Percentiles rank a stretch among this genome's conserved stretches.
Conservation (phyloP, 2,888 invertebrate genomes). For the Lasiommata megera region DNA sequence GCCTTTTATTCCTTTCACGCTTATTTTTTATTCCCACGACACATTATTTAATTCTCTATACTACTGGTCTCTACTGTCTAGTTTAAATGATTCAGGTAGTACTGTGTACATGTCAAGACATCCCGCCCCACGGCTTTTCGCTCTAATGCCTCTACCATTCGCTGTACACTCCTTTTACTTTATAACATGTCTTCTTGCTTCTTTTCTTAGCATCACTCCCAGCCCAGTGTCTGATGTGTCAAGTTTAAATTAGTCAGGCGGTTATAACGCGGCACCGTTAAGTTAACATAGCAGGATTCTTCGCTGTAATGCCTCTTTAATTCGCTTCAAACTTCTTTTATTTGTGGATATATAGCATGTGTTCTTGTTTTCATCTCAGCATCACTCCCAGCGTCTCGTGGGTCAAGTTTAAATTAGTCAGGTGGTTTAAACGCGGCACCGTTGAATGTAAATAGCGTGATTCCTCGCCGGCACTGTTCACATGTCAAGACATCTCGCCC, state of each 20-base stretch:
- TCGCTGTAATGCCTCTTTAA: slow-evolving; percentile 23
- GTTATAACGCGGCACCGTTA: slow-evolving; percentile 12
- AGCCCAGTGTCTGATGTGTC: no score
- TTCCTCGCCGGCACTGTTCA: slow-evolving; percentile 13
- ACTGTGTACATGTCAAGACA: slow-evolving; percentile 18
- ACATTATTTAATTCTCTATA: no score
- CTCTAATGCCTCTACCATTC: slow-evolving; percentile 25
- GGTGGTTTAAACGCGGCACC: slow-evolving; percentile 8
- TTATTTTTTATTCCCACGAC: no score
- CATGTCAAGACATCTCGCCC: slow-evolving; percentile 17
- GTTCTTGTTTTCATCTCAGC: slow-evolving; percentile 18
- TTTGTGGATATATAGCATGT: slow-evolving; percentile 20
- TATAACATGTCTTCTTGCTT: slow-evolving; percentile 17
- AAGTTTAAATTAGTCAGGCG: neutral
- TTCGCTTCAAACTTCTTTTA: slow-evolving; percentile 23
- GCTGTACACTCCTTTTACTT: slow-evolving; percentile 22
- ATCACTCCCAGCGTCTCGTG: neutral
- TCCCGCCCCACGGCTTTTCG: slow-evolving; percentile 17
- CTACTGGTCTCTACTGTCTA: no score
- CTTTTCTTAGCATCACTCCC: no score
- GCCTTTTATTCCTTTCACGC: no score
- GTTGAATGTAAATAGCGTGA: slow-evolving; percentile 19
- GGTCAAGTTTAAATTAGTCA: neutral
- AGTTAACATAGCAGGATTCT: slow-evolving; percentile 18
- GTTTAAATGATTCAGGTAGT: slow-evolving; percentile 18